Conservation (phyloP, 2,113 vertebrate genomes). For the Promerops cafer region DNA sequence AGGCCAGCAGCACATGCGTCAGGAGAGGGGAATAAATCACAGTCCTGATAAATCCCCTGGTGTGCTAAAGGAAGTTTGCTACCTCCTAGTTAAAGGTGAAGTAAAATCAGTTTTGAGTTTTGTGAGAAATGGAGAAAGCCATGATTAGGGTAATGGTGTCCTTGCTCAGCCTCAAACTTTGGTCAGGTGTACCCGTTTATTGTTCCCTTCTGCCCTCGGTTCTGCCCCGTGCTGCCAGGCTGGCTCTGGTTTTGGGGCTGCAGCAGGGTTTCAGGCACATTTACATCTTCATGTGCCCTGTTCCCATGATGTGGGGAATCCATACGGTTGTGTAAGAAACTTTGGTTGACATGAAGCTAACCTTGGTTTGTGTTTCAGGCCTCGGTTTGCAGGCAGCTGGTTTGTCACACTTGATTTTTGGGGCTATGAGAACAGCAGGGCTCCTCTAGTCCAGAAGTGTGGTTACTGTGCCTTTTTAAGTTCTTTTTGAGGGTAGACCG, state of each 20-base stretch:
- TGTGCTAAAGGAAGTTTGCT: background rate
- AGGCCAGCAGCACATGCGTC: accelerated
- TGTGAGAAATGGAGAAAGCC: background rate
- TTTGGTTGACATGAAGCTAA: background rate
- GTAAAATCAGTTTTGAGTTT: background rate
- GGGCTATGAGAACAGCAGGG: background rate
- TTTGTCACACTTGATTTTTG: background rate
- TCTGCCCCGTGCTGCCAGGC: background rate
- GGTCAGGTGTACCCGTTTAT: background rate
- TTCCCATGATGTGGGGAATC: background rate
- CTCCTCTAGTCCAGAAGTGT: background rate
- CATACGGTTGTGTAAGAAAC: accelerated
- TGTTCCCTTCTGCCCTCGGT: background rate
- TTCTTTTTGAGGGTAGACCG: background rate
- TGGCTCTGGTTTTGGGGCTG: background rate
- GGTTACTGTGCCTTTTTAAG: background rate
- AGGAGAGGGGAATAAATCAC: background rate
- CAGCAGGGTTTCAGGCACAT: background rate
- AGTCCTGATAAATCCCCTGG: background rate
- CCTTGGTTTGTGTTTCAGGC: background rate
- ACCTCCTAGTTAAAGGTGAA: background rate
- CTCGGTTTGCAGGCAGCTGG: accelerated
- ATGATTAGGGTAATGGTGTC: background rate
- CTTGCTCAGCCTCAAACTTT: background rate
- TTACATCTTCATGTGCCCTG: background rate